Conservation (phyloP, 2,888 invertebrate species). For the Orchesellides sinensis region DNA sequence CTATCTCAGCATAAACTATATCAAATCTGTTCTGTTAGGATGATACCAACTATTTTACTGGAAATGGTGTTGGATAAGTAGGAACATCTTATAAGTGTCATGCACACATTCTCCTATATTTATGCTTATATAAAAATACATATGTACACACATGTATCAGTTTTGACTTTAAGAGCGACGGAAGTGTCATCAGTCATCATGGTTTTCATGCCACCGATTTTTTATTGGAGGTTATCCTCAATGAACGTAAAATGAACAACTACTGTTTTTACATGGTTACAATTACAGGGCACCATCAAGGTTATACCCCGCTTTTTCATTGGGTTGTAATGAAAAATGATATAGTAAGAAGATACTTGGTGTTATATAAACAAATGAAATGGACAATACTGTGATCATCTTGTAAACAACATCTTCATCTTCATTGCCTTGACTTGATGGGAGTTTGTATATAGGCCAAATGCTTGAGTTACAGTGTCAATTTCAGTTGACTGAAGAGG, state of each 20-base stretch:
- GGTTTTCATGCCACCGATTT: too few relatives aligned
- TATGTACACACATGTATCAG: too few relatives aligned
- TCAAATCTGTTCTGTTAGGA: slow-evolving; percentile 5
- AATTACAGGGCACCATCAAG: too few relatives aligned
- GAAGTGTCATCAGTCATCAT: too few relatives aligned
- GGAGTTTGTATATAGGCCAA: background rate
- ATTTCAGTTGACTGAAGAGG: background rate
- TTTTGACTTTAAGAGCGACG: too few relatives aligned
- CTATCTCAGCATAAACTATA: slow-evolving; percentile 5
- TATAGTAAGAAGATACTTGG: background rate
- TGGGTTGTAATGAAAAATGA: background rate
- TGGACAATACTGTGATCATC: background rate
- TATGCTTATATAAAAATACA: too few relatives aligned
- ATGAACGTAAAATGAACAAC: background rate
- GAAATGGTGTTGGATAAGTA: background rate
- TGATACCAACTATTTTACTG: background rate
- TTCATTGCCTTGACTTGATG: background rate
- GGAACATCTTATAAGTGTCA: too few relatives aligned
- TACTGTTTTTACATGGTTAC: too few relatives aligned
- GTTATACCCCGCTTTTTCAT: too few relatives aligned
- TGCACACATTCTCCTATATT: too few relatives aligned
- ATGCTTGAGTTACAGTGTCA: background rate
- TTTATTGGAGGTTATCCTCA: too few relatives aligned
- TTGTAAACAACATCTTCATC: background rate
- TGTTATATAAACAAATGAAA: background rate